Percentiles rank a stretch among this genome's conserved stretches.
These are phyloP conservation scores for Chelonus formosanus DNA, from an alignment of 2,888 invertebrate species.

Conservation along the genomic window DNA sequence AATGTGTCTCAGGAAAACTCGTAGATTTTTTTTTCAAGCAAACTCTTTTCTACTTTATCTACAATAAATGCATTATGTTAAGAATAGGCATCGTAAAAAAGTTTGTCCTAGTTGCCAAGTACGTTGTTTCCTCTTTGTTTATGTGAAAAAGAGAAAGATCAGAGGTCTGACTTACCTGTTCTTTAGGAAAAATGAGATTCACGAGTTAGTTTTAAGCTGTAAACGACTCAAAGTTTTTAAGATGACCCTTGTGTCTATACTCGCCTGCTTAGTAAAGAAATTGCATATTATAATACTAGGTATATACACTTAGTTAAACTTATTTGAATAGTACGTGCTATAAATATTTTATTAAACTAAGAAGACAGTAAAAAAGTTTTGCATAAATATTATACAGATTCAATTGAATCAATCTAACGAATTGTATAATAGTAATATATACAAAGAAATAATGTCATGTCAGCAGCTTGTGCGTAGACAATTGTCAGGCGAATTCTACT, in stretches of 20 bases:
- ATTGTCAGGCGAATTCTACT: constrained; percentile 27
- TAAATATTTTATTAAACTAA: too few relatives aligned
- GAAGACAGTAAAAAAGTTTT: too few relatives aligned
- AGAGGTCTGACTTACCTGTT: constrained; percentile 11
- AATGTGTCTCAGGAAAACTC: too few relatives aligned
- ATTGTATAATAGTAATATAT: too few relatives aligned
- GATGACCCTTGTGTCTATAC: constrained; percentile 49
- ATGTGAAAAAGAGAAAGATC: constrained; percentile 13
- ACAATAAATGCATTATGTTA: constrained; percentile 57
- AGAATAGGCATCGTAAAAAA: constrained; percentile 52
- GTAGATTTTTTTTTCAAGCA: background rate
- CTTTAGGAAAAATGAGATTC: constrained; percentile 55
- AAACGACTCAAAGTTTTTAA: constrained; percentile 56
- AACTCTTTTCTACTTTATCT: constrained; percentile 10
- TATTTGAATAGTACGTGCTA: too few relatives aligned
- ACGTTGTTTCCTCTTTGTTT: constrained; percentile 31
- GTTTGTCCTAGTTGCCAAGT: constrained; percentile 53
- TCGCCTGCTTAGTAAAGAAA: constrained; percentile 38
- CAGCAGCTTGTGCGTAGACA: background rate
- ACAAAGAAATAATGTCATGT: constrained; percentile 2
- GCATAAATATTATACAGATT: too few relatives aligned
- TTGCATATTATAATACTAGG: constrained; percentile 34
- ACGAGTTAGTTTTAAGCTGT: constrained; percentile 59
- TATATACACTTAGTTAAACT: constrained; percentile 1
- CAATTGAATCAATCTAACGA: too few relatives aligned